Percentiles rank a stretch among this genome's conserved stretches.
Evolutionary conservation across 37 sponge, comb jelly and placozoan genomes (phyloP).

Genomic region (Haliclona indistincta): DNA sequence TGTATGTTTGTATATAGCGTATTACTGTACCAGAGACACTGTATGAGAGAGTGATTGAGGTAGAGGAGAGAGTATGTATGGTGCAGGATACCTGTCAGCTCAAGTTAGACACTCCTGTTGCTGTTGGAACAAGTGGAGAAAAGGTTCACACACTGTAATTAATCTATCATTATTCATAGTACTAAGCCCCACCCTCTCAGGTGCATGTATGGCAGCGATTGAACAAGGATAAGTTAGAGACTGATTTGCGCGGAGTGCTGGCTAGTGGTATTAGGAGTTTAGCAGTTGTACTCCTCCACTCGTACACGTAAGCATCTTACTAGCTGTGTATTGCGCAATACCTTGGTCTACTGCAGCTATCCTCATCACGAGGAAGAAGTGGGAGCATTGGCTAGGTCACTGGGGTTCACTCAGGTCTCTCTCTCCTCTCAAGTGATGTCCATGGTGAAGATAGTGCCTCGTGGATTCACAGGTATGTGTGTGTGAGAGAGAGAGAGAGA

Average conservation of each 20-base stretch:
- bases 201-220: slow-evolving; percentile 64
- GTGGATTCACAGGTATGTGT: slow-evolving; percentile 95
- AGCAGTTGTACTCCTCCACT: slow-evolving; percentile 89
- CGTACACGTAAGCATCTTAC: slow-evolving; percentile 74
- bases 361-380: slow-evolving; percentile 77
- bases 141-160: slow-evolving; percentile 85
- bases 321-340: background rate
- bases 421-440: slow-evolving; percentile 94
- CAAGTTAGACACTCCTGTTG: slow-evolving; percentile 7
- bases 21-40: slow-evolving; percentile 76
- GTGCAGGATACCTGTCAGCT: slow-evolving; percentile 65
- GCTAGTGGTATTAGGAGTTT: slow-evolving; percentile 76
- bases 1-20: slow-evolving; percentile 33
- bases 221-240: slow-evolving; percentile 53
- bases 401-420: slow-evolving; percentile 95
- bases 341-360: slow-evolving; percentile 46
- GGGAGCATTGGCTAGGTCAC: slow-evolving; percentile 68
- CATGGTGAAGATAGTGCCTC: slow-evolving; percentile 90
- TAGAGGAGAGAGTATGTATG: slow-evolving; percentile 88
- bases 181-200: slow-evolving; percentile 13
- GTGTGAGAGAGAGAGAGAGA: slow-evolving; percentile 86
- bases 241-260: slow-evolving; percentile 46
- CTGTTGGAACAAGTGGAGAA: slow-evolving; percentile 61
- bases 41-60: slow-evolving; percentile 89
- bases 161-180: background rate